Evolutionary conservation across 2,888 invertebrate species (phyloP).

Genomic region (Euzophera pinguis): DNA sequence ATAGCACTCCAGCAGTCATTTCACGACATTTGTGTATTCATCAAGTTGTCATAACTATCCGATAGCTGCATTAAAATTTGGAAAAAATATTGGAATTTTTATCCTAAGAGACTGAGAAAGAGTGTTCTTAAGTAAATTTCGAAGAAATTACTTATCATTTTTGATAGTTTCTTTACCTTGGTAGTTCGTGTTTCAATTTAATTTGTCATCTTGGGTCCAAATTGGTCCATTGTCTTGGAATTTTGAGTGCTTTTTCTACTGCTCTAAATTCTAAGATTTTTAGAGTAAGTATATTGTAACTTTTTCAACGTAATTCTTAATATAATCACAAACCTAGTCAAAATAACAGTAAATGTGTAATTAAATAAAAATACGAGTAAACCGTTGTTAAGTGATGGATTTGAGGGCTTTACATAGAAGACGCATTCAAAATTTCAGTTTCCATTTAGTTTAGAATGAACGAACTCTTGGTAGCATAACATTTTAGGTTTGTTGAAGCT

Average conservation of each 20-base stretch:
- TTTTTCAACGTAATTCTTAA: neutral
- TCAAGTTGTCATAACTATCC: neutral
- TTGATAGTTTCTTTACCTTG: slow-evolving; percentile 29
- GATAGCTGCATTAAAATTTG: slow-evolving; percentile 29
- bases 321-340: neutral
- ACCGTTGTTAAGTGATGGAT: neutral
- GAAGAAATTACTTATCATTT: slow-evolving; percentile 36
- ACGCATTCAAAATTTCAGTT: slow-evolving; percentile 13
- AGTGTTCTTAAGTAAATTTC: slow-evolving; percentile 70
- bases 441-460: neutral
- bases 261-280: slow-evolving; percentile 5
- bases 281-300: neutral
- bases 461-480: neutral
- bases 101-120: slow-evolving; percentile 75
- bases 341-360: neutral
- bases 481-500: neutral
- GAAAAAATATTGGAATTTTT: slow-evolving; percentile 54
- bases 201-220: slow-evolving; percentile 39
- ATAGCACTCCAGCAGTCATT: no score
- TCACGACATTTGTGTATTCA: no score
- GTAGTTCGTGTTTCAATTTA: slow-evolving; percentile 16
- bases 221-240: slow-evolving; percentile 28
- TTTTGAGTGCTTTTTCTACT: slow-evolving; percentile 14
- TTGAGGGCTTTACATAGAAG: slow-evolving; percentile 9
- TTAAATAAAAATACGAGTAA: neutral